phyloP scores from a whole-genome alignment of 1,140 invertebrate species.

The Drosophila nikananu region DNA sequence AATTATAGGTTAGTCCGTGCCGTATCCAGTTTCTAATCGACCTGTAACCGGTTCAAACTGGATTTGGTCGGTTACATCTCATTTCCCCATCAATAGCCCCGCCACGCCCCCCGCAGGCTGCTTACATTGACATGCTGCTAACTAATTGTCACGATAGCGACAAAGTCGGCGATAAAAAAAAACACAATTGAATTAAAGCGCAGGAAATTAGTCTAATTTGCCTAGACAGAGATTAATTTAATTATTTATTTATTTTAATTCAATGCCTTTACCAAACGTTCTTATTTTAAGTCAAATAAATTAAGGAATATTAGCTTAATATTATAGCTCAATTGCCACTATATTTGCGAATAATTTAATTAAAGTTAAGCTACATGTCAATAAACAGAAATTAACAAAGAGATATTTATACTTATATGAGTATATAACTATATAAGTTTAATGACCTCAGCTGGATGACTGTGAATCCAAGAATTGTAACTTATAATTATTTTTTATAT shows the following conservation, averaged over 20 bases:
- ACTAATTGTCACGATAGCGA: conserved; percentile 49
- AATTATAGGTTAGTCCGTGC: conserved; percentile 11
- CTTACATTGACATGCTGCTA: conserved; percentile 45
- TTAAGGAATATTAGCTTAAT: neutral
- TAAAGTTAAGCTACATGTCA: neutral
- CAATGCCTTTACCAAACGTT: neutral
- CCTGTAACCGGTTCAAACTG: conserved; percentile 43
- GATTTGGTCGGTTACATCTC: conserved; percentile 24
- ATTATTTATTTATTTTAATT: conserved; percentile 12
- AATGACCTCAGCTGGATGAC: neutral
- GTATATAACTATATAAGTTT: too few species aligned
- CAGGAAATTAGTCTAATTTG: conserved; percentile 33
- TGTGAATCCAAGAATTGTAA: neutral
- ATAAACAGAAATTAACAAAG: neutral
- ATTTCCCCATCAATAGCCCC: conserved; percentile 30
- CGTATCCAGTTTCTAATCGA: conserved; percentile 43
- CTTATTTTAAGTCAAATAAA: neutral
- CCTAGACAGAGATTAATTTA: conserved; percentile 4
- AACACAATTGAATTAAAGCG: conserved; percentile 41
- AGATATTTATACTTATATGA: neutral
- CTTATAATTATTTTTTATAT: neutral
- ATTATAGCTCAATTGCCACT: neutral
- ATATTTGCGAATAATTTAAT: neutral
- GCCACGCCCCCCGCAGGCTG: conserved; percentile 14
- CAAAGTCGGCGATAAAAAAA: conserved; percentile 26